Base-by-base conservation (phyloP, 2,888 invertebrate species). In the Phorcus lineatus region DNA sequence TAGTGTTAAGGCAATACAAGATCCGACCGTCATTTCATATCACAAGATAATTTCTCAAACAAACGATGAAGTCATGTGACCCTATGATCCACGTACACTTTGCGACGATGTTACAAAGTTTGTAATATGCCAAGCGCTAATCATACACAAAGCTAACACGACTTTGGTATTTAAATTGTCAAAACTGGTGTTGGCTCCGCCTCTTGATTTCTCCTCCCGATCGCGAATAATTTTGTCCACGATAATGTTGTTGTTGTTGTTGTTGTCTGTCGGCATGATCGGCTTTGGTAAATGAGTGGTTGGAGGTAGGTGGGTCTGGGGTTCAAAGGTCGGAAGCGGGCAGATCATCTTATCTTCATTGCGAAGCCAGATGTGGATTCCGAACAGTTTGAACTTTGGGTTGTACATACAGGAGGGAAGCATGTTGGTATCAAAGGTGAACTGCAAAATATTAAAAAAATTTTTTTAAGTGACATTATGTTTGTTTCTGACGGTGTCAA, bases 361-460 rank as follows among this genome's bases (percentile, higher is more conserved):
- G 77, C 88, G 87, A n/a, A 91, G 86, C 86, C 88, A 91, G 66
- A 90, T 85, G 54, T 89, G 90, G 52, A 90, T 84, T 54, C 90
- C 90, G 80, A 90, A 90, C 47, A 91, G 87, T 52, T 86, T 84
- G 83, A 91, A 91, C 2, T 88, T 80, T 9, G 86, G 82, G 80
- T 89, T 84, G 78, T 87, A 86, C 91, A 91, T 91, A 78, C 91
- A 91, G 2, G 86, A 47, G 66, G 91, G 91, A 78, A 91, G 80
- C 86, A 87, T 86, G 22, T 78, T 85, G 31, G 84, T 84, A 74
- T 90, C 87, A 78, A 89, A 90, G 7, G 87, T 83, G 81, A 88
- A 90, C 91, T 91, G 89, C 36, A 88, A 88, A 47, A 31, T 76
- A 76, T 62, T n/a, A 76, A 80, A 19, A n/a, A 19, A 31, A 22